Percentiles rank a stretch among this genome's conserved stretches.
These are phyloP conservation scores for Remorina albescens DNA, from an alignment of 2,797 vertebrate genomes.

Conservation along the genomic window DNA sequence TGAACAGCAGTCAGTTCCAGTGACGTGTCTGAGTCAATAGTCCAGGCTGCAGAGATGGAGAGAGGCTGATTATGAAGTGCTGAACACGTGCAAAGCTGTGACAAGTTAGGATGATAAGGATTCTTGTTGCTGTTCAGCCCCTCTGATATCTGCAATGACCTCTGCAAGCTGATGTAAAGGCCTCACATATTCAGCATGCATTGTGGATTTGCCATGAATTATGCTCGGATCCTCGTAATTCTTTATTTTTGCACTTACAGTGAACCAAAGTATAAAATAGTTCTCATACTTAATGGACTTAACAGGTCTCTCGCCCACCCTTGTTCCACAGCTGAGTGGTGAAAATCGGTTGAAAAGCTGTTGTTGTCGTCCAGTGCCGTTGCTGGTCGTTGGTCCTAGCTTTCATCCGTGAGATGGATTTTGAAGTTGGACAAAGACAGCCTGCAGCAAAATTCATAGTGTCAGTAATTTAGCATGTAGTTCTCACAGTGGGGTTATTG, in stretches of 20 bases:
- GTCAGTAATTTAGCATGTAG: too few relatives aligned
- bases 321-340: background rate
- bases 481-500: background rate
- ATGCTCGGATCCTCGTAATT: background rate
- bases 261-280: background rate
- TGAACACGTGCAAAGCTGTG: slow-evolving; percentile 55
- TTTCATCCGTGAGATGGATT: too few relatives aligned
- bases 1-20: slow-evolving; percentile 76
- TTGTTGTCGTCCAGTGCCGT: too few relatives aligned
- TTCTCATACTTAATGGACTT: background rate
- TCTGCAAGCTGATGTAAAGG: slow-evolving; percentile 37
- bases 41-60: slow-evolving; percentile 50
- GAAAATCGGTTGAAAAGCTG: background rate
- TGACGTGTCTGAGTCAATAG: slow-evolving; percentile 80
- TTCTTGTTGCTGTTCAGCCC: slow-evolving; percentile 29
- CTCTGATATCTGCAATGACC: slow-evolving; percentile 64
- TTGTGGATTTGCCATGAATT: slow-evolving; percentile 11
- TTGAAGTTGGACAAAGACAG: background rate
- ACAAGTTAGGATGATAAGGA: slow-evolving; percentile 64
- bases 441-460: background rate
- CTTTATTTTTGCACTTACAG: slow-evolving; percentile 4
- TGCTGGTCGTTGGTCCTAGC: background rate
- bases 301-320: background rate
- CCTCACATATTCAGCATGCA: slow-evolving; percentile 27
- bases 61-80: slow-evolving; percentile 71